Base-by-base conservation (phyloP, 2,797 vertebrate genomes). In the Erithacus rubecula region DNA sequence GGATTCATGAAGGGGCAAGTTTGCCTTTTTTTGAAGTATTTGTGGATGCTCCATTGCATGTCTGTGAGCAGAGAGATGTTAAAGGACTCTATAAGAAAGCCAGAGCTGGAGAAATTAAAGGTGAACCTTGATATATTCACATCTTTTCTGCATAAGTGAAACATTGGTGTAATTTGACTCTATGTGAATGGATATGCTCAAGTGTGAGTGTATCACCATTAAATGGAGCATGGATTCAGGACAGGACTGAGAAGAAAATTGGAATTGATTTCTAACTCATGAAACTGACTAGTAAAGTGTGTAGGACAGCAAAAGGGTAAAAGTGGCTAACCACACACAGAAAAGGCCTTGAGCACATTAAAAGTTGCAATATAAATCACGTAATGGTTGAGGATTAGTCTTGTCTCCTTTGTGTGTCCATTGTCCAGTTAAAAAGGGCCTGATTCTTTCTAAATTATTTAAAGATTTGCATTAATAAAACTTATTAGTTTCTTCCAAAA, bases 21-120 rank as follows among this genome's bases (percentile, higher is more conserved):
- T 97, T 99, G 83, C 99, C 99, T 12, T 99, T 99, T 95, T 99
- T 99, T 87, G 99, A 99, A 97, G 99, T 99, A 30, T 99, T 99
- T 97, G 99, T 99, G 52, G 99, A 99, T 47, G 99, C 99, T 36
- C 99, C 99, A 1, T 95, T 99, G 94, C 98, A 99, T 26, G 99
- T 99, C 55, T 99, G 99, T 90, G 99, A 99, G 92, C 98, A 99
- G 97, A 98, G 99, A 94, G 99, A 99, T 58, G 99, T 99, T 79
- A 99, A 99, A 95, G 99, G 99, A 21, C 98, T 99, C 44, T 99
- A 99, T 96, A 99, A 99, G 97, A 99, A 98, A 96, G 99, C 99
- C 67, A 98, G 99, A 96, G 99, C 99, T 12, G 99, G 99, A 78
- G 99, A 99, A 97, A 99, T 99, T 96, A 98, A 98, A 99, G 99